Percentiles rank a stretch among this genome's conserved stretches.
Conservation (phyloP, 2,113 vertebrate species). For the Myxocyprinus asiaticus region DNA sequence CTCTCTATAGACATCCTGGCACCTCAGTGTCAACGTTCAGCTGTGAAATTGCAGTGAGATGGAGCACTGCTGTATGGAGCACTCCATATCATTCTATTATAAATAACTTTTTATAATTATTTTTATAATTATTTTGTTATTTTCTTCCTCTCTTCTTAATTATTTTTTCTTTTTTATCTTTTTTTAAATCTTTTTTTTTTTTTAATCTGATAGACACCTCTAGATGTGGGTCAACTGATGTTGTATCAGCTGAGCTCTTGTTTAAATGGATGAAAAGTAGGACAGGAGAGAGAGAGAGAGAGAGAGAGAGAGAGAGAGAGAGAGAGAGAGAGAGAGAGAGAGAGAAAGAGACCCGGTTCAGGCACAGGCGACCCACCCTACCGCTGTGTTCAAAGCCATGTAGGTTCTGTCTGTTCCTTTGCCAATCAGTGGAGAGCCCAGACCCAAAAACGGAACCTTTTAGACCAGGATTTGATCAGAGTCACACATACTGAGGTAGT, state of each 20-base stretch:
- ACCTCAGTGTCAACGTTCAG: neutral
- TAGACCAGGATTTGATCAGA: neutral
- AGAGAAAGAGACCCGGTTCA: constrained; percentile 22
- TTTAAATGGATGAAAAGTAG: constrained; percentile 42
- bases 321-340: constrained; percentile 28
- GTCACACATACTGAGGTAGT: neutral
- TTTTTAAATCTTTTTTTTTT: too few relatives aligned
- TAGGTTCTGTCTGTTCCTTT: constrained; percentile 31
- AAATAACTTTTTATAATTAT: too few relatives aligned
- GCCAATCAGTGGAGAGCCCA: constrained; percentile 38
- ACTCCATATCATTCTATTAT: neutral
- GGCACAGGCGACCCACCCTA: constrained; percentile 26
- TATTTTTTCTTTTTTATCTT: too few relatives aligned
- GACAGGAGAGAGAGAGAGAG: constrained; percentile 40
- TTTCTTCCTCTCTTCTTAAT: neutral
- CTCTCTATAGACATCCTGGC: neutral
- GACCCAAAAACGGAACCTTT: neutral
- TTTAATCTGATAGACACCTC: neutral
- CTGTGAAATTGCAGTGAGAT: constrained; percentile 18
- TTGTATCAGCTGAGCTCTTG: constrained; percentile 23
- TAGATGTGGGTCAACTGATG: constrained; percentile 35
- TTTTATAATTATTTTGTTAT: too few relatives aligned
- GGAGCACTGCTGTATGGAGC: neutral
- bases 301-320: constrained; percentile 31
- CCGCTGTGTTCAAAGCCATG: constrained; percentile 41